Conservation (phyloP, 53 echinoderm and acorn worm species). For the Holothuria scabra region DNA sequence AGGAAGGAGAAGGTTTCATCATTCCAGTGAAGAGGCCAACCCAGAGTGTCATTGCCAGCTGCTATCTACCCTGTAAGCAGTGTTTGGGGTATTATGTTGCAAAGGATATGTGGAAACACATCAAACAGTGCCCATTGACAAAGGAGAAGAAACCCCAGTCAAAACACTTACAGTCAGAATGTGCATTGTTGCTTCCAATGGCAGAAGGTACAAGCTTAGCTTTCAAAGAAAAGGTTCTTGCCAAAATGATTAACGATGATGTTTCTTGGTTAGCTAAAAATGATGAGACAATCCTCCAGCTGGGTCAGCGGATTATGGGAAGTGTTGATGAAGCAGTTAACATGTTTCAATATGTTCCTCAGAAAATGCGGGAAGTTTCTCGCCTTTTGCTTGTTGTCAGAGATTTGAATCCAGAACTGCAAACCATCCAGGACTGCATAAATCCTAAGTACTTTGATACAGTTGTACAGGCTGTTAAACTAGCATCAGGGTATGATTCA, state of each 20-base stretch:
- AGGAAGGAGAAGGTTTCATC: conserved; percentile 41
- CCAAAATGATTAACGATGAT: conserved; percentile 43
- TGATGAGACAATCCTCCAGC: conserved; percentile 61
- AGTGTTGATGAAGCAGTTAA: conserved; percentile 18
- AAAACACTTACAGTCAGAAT: not conserved
- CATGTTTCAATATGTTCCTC: conserved; percentile 56
- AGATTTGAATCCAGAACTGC: conserved; percentile 39
- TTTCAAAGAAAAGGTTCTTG: conserved; percentile 50
- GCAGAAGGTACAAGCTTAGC: not conserved
- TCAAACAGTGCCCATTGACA: conserved; percentile 20
- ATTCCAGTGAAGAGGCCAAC: conserved; percentile 55
- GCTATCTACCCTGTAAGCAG: conserved; percentile 11
- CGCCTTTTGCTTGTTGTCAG: conserved; percentile 50
- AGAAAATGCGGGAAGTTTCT: conserved; percentile 65
- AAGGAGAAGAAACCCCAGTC: not conserved
- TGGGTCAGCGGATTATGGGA: conserved; percentile 30
- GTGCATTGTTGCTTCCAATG: conserved; percentile 16
- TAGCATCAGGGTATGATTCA: not conserved
- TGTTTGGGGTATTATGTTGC: conserved; percentile 11
- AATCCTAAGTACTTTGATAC: conserved; percentile 51
- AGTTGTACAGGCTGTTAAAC: not conserved
- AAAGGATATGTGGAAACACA: conserved; percentile 38
- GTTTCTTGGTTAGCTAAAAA: conserved; percentile 46
- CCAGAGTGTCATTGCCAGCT: not conserved
- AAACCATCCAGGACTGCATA: conserved; percentile 55